phyloP scores from a whole-genome alignment of 1,140 invertebrate species.

The Alviniconcha marisindica region DNA sequence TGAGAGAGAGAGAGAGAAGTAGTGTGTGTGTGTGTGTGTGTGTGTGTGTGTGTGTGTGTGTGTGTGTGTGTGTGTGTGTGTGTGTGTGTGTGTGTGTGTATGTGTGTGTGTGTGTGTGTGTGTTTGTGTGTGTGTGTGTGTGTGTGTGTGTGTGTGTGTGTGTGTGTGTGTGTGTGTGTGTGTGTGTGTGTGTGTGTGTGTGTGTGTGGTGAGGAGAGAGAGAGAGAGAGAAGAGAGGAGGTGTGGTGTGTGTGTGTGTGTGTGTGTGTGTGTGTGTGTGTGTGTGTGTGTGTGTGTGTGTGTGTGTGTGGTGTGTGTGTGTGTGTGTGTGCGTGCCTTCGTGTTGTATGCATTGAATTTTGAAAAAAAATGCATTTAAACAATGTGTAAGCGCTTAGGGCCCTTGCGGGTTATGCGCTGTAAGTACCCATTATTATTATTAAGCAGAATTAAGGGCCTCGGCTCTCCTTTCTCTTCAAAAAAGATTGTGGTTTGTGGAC shows the following conservation, averaged over 20 bases:
- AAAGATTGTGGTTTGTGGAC: too few relatives aligned
- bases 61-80: neutral
- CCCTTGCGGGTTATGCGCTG: too few relatives aligned
- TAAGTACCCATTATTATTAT: too few relatives aligned
- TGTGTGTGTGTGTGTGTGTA: neutral
- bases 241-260: neutral
- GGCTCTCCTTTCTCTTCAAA: too few relatives aligned
- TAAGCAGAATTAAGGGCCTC: too few relatives aligned
- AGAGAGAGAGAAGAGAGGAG: too few relatives aligned
- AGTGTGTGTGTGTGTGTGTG: neutral
- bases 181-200: neutral
- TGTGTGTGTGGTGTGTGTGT: neutral
- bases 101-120: neutral
- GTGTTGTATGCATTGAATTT: neutral
- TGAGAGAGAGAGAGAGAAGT: neutral
- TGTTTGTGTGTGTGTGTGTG: neutral
- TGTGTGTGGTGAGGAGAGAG: neutral
- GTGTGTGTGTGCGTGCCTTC: neutral
- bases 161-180: neutral
- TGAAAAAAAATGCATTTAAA: too few relatives aligned
- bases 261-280: neutral
- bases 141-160: slow-evolving; percentile 14
- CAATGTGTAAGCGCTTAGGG: too few relatives aligned
- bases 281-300: neutral
- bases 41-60: neutral